Evolutionary conservation across 2,888 invertebrate species (phyloP), one percentile per base, ranked within the genome.

Genomic region (Microplitis manilae): DNA sequence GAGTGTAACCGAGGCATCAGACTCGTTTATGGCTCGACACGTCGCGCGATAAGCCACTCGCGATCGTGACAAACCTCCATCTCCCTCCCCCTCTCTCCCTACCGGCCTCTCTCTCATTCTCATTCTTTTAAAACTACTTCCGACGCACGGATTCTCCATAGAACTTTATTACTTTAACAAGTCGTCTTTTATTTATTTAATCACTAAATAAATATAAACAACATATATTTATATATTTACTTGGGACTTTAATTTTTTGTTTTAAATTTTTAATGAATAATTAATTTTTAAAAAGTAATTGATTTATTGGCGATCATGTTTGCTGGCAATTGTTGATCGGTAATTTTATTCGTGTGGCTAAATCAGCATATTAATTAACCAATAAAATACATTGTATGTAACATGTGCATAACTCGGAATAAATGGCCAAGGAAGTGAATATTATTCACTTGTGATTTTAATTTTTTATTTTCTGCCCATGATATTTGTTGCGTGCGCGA

Each of bases 1-100:
- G 38, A 30, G 17, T 59, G 8, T 50, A 70, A 70, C 41, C 41
- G 38, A 70, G 59, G 59, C 59, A 59, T 70, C 41, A 70, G 41
- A 20, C 13, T 70, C 70, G 41, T 70, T 70, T 70, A 70, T 70
- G 59, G 59, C 70, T 30, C 59, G 38, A 41, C 68, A 68, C 41
- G 68, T 41, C 40, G 17, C 41, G 59, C 70, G 20, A 60, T 20
- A 59, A 70, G 70, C 70, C 50, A 70, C 20, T 59, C 17, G 59
- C 38, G 30, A 62, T 62, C 59, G 70, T 70, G 50, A 59, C 30
- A 70, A 70, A 70, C 67, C 39, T 67, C 38, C n/a, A 5, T 2
- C 13, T 30, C 38, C 30, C 30, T 65, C 39, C 30, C 30, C 30
- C 30, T 67, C 39, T 9, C n/a, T n/a, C 50, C 13, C 13, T 8